Conservation (phyloP, 2,888 invertebrate species). For the Cylloceria caligata region DNA sequence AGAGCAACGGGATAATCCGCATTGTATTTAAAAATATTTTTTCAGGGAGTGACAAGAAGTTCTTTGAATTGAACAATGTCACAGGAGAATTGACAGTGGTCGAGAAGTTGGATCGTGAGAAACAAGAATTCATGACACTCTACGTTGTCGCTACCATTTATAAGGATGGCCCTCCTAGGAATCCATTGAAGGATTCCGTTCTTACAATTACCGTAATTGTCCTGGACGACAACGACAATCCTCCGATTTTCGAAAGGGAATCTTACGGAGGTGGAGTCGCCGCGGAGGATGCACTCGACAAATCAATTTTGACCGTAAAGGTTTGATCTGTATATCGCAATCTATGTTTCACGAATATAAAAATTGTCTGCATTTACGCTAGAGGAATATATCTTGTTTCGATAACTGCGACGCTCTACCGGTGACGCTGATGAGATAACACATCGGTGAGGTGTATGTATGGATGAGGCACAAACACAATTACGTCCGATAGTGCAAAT, state of each 20-base stretch:
- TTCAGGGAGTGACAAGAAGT: slow-evolving; percentile 77
- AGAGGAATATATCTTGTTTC: too few species aligned
- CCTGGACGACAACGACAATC: slow-evolving; percentile 87
- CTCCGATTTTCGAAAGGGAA: slow-evolving; percentile 85
- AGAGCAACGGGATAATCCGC: neutral
- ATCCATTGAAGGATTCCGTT: slow-evolving; percentile 79
- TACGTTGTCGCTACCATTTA: slow-evolving; percentile 86
- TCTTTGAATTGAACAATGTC: slow-evolving; percentile 83
- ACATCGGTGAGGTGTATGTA: too few species aligned
- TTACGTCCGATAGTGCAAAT: too few species aligned
- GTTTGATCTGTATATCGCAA: slow-evolving; percentile 77
- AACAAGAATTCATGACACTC: slow-evolving; percentile 82
- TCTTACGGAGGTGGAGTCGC: slow-evolving; percentile 86
- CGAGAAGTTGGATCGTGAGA: slow-evolving; percentile 85
- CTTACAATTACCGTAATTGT: slow-evolving; percentile 85
- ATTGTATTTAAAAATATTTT: slow-evolving; percentile 15
- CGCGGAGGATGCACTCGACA: slow-evolving; percentile 84
- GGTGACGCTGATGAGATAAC: too few species aligned
- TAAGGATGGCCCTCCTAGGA: slow-evolving; percentile 74
- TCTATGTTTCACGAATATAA: neutral
- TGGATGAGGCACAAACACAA: too few species aligned
- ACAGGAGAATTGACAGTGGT: slow-evolving; percentile 83
- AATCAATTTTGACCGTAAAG: slow-evolving; percentile 85
- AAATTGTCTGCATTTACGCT: too few species aligned
- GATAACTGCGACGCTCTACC: too few species aligned